Conservation (phyloP, 2,113 vertebrate species). For the Nesogale talazaci region DNA sequence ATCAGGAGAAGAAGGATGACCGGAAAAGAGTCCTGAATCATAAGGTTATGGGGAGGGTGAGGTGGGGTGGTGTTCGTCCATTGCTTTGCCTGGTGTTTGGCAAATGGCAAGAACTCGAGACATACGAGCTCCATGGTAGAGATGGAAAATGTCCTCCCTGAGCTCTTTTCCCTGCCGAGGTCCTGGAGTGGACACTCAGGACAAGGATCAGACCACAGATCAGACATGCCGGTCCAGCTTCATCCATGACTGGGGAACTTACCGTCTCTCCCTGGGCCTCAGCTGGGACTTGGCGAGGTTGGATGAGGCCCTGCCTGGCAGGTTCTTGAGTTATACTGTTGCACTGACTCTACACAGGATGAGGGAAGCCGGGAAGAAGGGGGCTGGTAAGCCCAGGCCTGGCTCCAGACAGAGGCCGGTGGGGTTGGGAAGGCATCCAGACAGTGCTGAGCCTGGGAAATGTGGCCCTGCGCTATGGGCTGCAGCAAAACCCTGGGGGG, state of each 20-base stretch:
- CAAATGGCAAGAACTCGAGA: conserved; percentile 55
- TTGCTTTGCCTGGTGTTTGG: conserved; percentile 11
- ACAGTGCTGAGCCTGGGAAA: conserved; percentile 70
- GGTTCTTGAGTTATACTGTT: background rate
- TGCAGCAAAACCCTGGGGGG: background rate
- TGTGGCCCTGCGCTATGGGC: background rate
- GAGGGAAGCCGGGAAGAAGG: background rate
- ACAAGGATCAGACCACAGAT: too few species aligned
- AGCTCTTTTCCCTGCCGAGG: background rate
- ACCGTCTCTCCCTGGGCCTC: background rate
- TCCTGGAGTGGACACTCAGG: background rate
- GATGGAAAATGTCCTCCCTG: conserved; percentile 29
- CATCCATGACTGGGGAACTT: fast-evolving
- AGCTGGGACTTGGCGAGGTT: background rate
- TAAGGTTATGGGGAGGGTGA: conserved; percentile 48
- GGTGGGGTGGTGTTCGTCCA: conserved; percentile 52
- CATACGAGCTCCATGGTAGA: conserved; percentile 58
- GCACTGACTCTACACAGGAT: background rate
- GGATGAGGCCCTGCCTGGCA: background rate
- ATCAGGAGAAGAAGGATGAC: conserved; percentile 11
- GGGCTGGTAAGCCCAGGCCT: background rate
- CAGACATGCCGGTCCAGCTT: fast-evolving
- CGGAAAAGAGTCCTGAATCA: conserved; percentile 48
- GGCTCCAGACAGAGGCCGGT: background rate
- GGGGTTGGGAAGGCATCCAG: conserved; percentile 28